Conservation (phyloP, 2,888 invertebrate species). For the Criorhina ranunculi region DNA sequence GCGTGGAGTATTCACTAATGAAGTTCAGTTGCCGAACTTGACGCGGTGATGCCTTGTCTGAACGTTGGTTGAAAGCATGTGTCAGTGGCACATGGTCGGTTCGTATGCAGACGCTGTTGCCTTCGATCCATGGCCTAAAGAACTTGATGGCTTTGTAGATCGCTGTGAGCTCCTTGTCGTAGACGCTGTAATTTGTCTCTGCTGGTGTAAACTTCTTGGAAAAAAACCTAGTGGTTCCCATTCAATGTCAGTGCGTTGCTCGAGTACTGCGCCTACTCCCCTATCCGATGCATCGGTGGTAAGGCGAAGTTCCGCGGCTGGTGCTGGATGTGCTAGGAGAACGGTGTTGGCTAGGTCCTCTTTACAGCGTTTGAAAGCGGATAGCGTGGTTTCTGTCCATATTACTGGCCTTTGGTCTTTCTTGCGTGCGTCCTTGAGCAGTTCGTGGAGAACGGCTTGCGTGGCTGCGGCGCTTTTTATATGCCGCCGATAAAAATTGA, state of each 20-base stretch:
- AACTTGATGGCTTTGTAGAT: conserved; percentile 80
- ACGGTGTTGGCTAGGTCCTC: not conserved
- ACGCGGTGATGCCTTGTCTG: conserved; percentile 80
- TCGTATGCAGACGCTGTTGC: no score
- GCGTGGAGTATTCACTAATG: conserved; percentile 59
- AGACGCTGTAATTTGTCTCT: conserved; percentile 80
- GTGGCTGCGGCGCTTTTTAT: conserved; percentile 50
- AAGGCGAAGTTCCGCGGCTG: conserved; percentile 42
- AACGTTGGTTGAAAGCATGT: conserved; percentile 79
- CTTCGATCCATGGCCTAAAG: no score
- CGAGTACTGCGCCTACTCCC: conserved; percentile 59
- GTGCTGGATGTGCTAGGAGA: conserved; percentile 32
- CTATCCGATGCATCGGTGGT: conserved; percentile 60
- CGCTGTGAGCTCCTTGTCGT: conserved; percentile 82
- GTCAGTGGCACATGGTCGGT: conserved; percentile 70
- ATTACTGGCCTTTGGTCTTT: conserved; percentile 57
- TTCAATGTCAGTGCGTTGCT: conserved; percentile 46
- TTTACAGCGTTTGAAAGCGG: conserved; percentile 61
- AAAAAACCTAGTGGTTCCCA: conserved; percentile 78
- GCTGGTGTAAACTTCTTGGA: conserved; percentile 80
- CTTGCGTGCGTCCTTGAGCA: conserved; percentile 56
- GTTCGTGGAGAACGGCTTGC: conserved; percentile 45
- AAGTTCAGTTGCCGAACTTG: conserved; percentile 81
- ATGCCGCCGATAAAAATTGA: conserved; percentile 75
- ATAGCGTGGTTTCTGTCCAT: conserved; percentile 35